These are phyloP conservation scores for Phenganax marumi DNA, from an alignment of 92 coral and sea anemone species.

Conservation along the genomic window DNA sequence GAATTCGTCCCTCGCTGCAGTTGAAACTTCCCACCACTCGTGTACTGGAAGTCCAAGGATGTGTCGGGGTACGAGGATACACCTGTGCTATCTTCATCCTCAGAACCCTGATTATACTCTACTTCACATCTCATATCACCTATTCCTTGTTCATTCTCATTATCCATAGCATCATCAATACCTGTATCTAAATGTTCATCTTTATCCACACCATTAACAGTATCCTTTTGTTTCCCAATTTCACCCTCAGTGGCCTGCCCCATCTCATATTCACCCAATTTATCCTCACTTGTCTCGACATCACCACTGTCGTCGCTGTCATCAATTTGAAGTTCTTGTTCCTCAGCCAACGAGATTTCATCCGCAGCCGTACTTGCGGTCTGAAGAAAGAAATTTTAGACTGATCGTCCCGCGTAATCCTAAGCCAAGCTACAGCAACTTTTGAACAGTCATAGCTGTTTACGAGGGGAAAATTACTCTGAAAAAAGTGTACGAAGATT, in stretches of 20 bases:
- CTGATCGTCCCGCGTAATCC: background rate
- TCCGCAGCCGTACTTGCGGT: background rate
- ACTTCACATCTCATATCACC: conserved; percentile 42
- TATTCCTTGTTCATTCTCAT: background rate
- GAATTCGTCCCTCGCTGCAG: conserved; percentile 76
- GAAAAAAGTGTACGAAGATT: too few relatives aligned
- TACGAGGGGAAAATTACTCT: background rate
- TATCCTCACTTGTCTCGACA: conserved; percentile 39
- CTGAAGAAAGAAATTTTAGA: conserved; percentile 3
- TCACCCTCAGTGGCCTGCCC: background rate
- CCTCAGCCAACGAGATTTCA: conserved; percentile 47
- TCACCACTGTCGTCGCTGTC: conserved; percentile 54
- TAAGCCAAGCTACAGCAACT: background rate
- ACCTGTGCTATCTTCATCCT: conserved; percentile 13
- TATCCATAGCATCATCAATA: background rate
- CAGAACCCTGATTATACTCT: conserved; percentile 48
- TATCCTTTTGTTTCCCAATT: background rate
- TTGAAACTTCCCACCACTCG: conserved; percentile 81
- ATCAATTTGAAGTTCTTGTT: conserved; percentile 69
- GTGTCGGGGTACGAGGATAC: conserved; percentile 76
- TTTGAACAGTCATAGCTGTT: background rate
- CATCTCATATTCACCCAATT: background rate
- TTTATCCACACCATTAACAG: conserved; percentile 25
- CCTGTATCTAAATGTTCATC: conserved; percentile 7
- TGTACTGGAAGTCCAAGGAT: conserved; percentile 73